These are phyloP conservation scores for Ptilonorhynchus violaceus DNA, from an alignment of 2,113 vertebrate genomes.

Conservation along the genomic window DNA sequence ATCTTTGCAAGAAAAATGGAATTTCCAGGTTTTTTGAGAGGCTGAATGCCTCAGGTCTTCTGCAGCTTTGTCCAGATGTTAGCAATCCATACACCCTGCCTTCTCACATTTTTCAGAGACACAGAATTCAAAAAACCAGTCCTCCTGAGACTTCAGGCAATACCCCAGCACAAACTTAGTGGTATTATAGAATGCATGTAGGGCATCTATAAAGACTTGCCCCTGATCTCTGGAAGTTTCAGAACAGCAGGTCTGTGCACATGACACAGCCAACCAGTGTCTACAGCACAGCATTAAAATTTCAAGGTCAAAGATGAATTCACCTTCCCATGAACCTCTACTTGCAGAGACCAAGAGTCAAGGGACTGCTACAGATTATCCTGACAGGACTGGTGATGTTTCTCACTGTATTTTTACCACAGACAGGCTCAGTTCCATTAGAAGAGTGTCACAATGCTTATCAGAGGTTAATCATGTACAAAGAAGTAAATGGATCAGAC, in stretches of 20 bases:
- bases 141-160: not conserved
- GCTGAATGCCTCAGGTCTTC: not conserved
- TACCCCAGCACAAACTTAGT: not conserved
- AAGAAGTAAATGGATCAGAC: not conserved
- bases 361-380: not conserved
- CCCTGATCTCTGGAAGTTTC: not conserved
- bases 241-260: not conserved
- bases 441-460: not conserved
- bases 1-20: not conserved
- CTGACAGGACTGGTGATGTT: not conserved
- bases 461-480: not conserved
- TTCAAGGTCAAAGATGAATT: not conserved
- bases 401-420: not conserved
- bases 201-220: not conserved
- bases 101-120: not conserved
- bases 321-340: not conserved
- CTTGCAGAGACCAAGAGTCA: not conserved
- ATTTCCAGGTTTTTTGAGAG: not conserved
- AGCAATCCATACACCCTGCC: not conserved
- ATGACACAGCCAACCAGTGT: not conserved
- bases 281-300: not conserved
- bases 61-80: not conserved
- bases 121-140: not conserved
- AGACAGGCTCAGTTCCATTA: not conserved
- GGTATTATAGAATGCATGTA: not conserved